Percentiles rank a stretch among this genome's conserved stretches.
Evolutionary conservation across 2,888 invertebrate genomes (phyloP).

Genomic region (Isotomurus palustris): DNA sequence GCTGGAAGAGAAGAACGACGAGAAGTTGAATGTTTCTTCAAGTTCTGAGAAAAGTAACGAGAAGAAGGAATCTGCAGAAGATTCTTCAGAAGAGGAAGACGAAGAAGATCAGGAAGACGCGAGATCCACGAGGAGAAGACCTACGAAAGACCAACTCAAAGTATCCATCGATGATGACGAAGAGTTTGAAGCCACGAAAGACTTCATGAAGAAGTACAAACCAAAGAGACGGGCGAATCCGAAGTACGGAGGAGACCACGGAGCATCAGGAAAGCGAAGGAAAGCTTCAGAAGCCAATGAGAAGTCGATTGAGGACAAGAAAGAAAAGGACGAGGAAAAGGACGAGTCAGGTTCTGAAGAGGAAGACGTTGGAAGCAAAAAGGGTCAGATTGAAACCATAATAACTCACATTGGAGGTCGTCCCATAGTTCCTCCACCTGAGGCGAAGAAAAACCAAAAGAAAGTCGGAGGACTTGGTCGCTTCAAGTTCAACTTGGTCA

Average conservation of each 20-base stretch:
- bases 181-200: conserved; percentile 1
- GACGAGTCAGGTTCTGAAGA: conserved; percentile 17
- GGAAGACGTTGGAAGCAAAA: too few relatives aligned
- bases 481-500: conserved; percentile 29
- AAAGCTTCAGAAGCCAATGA: neutral
- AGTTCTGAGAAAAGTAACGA: neutral
- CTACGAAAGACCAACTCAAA: neutral
- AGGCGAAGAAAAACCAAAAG: conserved; percentile 7
- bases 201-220: conserved; percentile 7
- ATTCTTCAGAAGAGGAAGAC: neutral
- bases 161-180: neutral
- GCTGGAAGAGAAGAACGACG: conserved; percentile 2
- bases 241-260: neutral
- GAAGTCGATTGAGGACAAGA: conserved; percentile 7
- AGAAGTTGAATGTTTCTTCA: neutral
- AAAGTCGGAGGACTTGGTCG: conserved; percentile 16
- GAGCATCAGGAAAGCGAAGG: neutral
- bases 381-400: conserved; percentile 14
- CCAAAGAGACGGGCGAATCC: neutral
- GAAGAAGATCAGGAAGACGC: conserved; percentile 3
- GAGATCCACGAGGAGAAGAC: neutral
- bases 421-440: conserved; percentile 29
- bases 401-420: conserved; percentile 29
- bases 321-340: conserved; percentile 10
- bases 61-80: conserved; percentile 2